Evolutionary conservation across 2,797 vertebrate genomes (phyloP).

Genomic region (Gouania willdenowi): DNA sequence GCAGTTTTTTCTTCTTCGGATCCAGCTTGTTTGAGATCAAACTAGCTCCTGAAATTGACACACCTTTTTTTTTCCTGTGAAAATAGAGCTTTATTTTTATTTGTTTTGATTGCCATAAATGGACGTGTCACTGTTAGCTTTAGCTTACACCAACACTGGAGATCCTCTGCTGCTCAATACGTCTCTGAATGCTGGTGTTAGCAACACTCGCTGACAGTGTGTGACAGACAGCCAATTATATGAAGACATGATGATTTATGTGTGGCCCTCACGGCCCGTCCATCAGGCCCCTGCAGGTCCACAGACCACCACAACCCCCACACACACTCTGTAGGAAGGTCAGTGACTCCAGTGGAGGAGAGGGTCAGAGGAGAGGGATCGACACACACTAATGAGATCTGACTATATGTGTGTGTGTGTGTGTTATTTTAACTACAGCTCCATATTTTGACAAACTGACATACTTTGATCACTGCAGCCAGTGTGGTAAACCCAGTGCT

Average conservation of each 20-base stretch:
- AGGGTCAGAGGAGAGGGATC: constrained; percentile 58
- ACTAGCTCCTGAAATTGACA: too few relatives aligned
- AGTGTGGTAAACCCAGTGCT: constrained; percentile 59
- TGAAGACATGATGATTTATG: constrained; percentile 71
- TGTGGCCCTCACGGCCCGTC: constrained; percentile 54
- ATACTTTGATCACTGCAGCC: constrained; percentile 50
- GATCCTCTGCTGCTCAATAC: constrained; percentile 63
- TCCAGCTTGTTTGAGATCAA: too few relatives aligned
- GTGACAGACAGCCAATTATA: constrained; percentile 71
- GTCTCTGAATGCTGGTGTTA: constrained; percentile 63
- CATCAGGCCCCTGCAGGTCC: constrained; percentile 59
- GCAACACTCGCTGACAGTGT: constrained; percentile 65
- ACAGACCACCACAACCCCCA: constrained; percentile 44
- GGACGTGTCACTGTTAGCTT: constrained; percentile 21
- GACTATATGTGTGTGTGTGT: constrained; percentile 13
- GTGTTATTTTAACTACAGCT: constrained; percentile 52
- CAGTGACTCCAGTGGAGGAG: constrained; percentile 55
- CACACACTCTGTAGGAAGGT: constrained; percentile 70
- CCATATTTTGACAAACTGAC: constrained; percentile 63
- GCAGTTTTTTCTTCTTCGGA: too few relatives aligned
- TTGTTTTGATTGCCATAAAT: too few relatives aligned
- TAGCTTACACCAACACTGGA: constrained; percentile 47
- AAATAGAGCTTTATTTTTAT: too few relatives aligned
- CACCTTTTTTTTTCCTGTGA: too few relatives aligned
- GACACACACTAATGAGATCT: constrained; percentile 73